Base-by-base conservation (phyloP, 2,797 vertebrate species). In the Psittacula echo region DNA sequence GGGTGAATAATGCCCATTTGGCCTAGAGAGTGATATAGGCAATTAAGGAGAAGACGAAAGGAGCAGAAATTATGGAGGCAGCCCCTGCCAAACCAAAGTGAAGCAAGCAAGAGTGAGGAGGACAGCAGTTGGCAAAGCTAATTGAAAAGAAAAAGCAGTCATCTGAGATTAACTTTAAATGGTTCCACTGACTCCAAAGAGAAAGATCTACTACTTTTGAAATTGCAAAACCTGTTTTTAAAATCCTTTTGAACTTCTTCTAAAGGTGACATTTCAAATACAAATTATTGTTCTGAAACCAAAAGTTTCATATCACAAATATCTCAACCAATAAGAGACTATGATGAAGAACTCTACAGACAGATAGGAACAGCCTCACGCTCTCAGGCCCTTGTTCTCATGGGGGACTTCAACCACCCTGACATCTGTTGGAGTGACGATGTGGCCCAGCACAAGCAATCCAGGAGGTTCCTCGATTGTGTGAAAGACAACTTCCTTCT, bases 131-230 rank as follows among this genome's bases (percentile, higher is more conserved):
- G 75, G 68, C 72, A 94, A 89, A 94, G 19, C 8, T 82, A 80
- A 79, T 34, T 80, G 75, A 87, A 77, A 72, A 79, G 34, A 77
- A 77, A 87, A 84, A 82, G 26, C 47, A 70, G 34, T 53, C 50
- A 79, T 85, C 37, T 89, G 64, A 94, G 44, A 87, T 67, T 73
- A 87, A 72, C 53, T 87, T 92, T 53, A 87, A 76, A 64, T 47
- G 24, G 41, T 82, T 79, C n/a, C 27, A 37, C 66, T 64, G 19
- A 73, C 54, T 94, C 91, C 71, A 80, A 93, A 94, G 22, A 58
- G 23, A 60, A 89, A 73, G 34, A 61, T 45, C 23, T 67, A 79
- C 9, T 65, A 80, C 23, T 58, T 72, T 86, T 73, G 65, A 79
- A 93, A 90, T 9, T 20, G 37, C 15, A 83, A 94, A 71, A 77